Conservation (phyloP, 2,888 invertebrate genomes). For the Tineola bisselliella region DNA sequence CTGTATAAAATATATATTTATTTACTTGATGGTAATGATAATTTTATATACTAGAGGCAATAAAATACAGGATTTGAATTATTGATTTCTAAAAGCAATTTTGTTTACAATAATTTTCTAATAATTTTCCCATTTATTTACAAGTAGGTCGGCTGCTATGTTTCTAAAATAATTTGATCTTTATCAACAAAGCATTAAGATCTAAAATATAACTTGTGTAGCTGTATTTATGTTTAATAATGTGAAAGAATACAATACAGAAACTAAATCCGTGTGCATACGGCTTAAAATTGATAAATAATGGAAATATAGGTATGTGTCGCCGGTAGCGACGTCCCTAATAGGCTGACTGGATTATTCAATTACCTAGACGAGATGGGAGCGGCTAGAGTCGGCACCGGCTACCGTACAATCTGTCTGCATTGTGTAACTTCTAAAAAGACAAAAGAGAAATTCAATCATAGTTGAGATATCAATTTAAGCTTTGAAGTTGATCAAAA, state of each 20-base stretch:
- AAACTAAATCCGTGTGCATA: neutral
- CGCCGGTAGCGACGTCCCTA: conserved; percentile 19
- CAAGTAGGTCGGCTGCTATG: no score
- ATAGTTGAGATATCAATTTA: neutral
- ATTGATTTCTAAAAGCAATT: no score
- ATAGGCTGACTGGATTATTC: conserved; percentile 21
- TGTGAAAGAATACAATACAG: no score
- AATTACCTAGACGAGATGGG: conserved; percentile 19
- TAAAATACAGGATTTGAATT: no score
- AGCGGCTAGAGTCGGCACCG: conserved; percentile 1
- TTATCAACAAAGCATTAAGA: neutral
- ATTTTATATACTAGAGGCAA: no score
- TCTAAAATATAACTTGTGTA: neutral
- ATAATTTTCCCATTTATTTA: no score
- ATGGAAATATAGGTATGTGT: neutral
- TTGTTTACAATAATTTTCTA: no score
- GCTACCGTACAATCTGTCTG: neutral
- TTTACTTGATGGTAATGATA: no score
- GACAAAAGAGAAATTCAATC: neutral
- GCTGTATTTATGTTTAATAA: no score
- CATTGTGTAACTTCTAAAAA: neutral
- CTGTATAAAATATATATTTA: no score
- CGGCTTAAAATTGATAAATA: neutral
- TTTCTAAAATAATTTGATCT: neutral
- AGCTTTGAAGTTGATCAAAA: no score